Evolutionary conservation across 2,797 vertebrate species (phyloP).

Genomic region (Pampus argenteus): DNA sequence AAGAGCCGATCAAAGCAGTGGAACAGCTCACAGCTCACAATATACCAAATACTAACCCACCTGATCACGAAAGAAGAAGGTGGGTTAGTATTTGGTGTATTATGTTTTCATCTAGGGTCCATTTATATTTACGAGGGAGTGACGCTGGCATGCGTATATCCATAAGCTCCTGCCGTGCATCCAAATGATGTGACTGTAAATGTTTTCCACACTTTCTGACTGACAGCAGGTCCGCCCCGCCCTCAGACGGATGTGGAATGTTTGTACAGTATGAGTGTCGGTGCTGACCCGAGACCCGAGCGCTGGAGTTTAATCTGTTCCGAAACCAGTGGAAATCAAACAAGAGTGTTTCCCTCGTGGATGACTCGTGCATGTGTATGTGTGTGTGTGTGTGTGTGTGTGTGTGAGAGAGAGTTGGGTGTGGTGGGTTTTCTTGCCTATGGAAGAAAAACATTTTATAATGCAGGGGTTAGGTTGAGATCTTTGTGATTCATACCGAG

Average conservation of each 20-base stretch:
- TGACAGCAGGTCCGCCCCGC: constrained; percentile 65
- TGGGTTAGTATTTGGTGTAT: no score
- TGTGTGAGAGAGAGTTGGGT: constrained; percentile 12
- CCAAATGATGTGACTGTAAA: constrained; percentile 53
- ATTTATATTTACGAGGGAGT: no score
- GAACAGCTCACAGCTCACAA: constrained; percentile 18
- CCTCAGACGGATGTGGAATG: constrained; percentile 64
- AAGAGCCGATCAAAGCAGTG: constrained; percentile 20
- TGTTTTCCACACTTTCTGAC: constrained; percentile 64
- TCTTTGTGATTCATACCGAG: no score
- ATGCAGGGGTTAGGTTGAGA: no score
- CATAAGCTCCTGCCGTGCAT: constrained; percentile 38
- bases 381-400: background rate
- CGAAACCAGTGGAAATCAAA: constrained; percentile 64
- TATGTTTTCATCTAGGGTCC: no score
- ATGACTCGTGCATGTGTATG: constrained; percentile 8
- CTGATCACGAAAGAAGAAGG: constrained; percentile 14
- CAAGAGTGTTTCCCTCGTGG: constrained; percentile 22
- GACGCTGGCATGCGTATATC: constrained; percentile 19
- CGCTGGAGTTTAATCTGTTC: constrained; percentile 55
- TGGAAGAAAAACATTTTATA: constrained; percentile 51
- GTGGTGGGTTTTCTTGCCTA: constrained; percentile 24
- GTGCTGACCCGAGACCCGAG: constrained; percentile 51
- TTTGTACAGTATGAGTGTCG: constrained; percentile 62
- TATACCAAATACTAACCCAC: background rate